These are phyloP conservation scores for Otocyon megalotis DNA, from an alignment of 2,113 vertebrate genomes.

Conservation along the genomic window DNA sequence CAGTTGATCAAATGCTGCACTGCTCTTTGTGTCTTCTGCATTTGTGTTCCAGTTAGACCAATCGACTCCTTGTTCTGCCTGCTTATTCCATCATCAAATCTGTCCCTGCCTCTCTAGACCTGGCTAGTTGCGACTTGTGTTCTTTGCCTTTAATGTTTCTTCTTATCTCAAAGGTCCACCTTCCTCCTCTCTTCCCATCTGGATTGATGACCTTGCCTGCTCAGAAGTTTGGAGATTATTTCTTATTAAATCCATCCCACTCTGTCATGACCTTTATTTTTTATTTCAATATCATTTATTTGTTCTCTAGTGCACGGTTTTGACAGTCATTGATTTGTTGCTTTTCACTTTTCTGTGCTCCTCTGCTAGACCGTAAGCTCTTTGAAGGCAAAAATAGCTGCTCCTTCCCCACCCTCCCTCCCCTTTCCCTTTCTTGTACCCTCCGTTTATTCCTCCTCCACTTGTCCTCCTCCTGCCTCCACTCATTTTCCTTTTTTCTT, in stretches of 20 bases:
- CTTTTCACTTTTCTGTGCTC: neutral
- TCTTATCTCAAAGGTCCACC: neutral
- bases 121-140: neutral
- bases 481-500: neutral
- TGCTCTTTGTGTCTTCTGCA: neutral
- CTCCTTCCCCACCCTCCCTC: neutral
- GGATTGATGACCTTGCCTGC: neutral
- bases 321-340: neutral
- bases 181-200: neutral
- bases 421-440: neutral
- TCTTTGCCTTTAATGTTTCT: conserved; percentile 1
- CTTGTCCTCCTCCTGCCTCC: neutral
- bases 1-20: neutral
- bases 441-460: neutral
- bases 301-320: neutral
- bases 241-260: neutral
- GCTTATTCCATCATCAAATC: neutral
- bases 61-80: neutral
- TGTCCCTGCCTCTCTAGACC: neutral
- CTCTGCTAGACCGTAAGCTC: neutral
- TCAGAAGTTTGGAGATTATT: neutral
- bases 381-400: neutral
- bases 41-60: neutral
- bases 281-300: neutral
- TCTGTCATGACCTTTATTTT: conserved; percentile 26